Percentiles rank a stretch among this genome's conserved stretches.
These are phyloP conservation scores for Saimiri boliviensis DNA, from an alignment of 2,113 vertebrate genomes.

Conservation along the genomic window DNA sequence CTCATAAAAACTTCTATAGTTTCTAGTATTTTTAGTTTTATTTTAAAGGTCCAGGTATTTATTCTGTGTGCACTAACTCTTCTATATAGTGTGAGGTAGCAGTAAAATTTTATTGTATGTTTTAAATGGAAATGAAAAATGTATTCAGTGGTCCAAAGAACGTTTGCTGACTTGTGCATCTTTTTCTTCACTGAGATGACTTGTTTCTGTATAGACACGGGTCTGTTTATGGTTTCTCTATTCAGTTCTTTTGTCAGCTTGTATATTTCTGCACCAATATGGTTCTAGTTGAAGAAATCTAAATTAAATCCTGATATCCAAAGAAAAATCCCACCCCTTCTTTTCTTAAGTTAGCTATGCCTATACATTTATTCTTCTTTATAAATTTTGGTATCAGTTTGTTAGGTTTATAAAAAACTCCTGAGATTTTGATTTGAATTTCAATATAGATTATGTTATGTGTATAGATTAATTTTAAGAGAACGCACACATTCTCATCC, in stretches of 20 bases:
- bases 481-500: neutral
- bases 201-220: neutral
- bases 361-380: neutral
- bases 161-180: neutral
- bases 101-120: neutral
- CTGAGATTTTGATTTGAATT: neutral
- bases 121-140: neutral
- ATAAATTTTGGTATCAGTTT: neutral
- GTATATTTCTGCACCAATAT: neutral
- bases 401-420: neutral
- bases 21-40: slow-evolving; percentile 4
- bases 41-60: neutral
- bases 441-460: neutral
- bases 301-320: neutral
- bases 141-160: neutral
- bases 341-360: neutral
- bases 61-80: neutral
- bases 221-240: neutral
- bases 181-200: neutral
- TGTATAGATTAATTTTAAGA: neutral
- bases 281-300: neutral
- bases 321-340: neutral
- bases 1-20: neutral
- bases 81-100: neutral
- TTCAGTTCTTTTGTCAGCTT: neutral